phyloP scores from a whole-genome alignment of 2,888 invertebrate genomes.

The Tachina grossa region DNA sequence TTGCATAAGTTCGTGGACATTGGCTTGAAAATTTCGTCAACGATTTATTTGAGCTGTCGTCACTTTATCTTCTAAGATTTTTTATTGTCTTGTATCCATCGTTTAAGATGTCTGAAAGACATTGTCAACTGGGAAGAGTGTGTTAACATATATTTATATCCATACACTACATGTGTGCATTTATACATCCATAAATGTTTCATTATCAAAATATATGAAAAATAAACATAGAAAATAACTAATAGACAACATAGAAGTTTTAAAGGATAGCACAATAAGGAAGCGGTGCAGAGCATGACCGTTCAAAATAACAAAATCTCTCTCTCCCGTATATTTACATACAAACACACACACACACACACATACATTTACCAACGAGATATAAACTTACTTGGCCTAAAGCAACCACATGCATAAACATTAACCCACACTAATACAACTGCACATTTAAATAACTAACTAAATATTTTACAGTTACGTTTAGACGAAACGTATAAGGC shows the following conservation, averaged over 20 bases:
- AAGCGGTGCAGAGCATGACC: neutral
- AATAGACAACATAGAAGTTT: conserved; percentile 50
- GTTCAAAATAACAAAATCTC: conserved; percentile 11
- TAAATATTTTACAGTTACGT: conserved; percentile 13
- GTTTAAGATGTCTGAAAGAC: neutral
- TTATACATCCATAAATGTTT: conserved; percentile 31
- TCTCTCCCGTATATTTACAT: neutral
- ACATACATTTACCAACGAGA: conserved; percentile 4
- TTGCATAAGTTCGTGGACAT: too few species aligned
- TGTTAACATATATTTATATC: neutral
- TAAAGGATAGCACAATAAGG: conserved; percentile 4
- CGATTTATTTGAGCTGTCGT: too few species aligned
- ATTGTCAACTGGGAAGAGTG: neutral
- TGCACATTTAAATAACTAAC: conserved; percentile 48
- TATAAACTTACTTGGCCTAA: conserved; percentile 55
- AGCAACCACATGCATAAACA: conserved; percentile 59
- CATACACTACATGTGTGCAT: neutral
- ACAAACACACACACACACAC: conserved; percentile 2
- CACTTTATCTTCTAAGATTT: too few species aligned
- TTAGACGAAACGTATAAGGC: neutral
- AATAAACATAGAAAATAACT: conserved; percentile 54
- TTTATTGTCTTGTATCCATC: too few species aligned
- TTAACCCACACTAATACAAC: neutral
- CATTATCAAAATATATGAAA: conserved; percentile 65
- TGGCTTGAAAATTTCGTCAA: too few species aligned